A percentile compares a stretch with the other conserved stretches of the same genome.
These are phyloP conservation scores for Netelia inedita DNA, from an alignment of 2,888 invertebrate species.

Conservation along the genomic window DNA sequence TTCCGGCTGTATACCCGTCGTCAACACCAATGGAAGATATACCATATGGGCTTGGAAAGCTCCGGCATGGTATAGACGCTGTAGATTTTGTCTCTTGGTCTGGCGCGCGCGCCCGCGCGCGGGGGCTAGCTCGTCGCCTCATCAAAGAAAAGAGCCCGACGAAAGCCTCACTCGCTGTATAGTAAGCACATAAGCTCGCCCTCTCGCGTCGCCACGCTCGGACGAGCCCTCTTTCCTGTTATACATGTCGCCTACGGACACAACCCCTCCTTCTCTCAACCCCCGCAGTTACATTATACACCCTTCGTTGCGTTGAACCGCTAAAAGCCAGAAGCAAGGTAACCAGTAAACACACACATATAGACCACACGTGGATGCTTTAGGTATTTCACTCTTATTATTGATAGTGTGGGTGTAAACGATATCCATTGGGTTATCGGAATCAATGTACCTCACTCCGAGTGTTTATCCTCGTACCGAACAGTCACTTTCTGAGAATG, in stretches of 20 bases:
- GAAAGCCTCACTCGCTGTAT: slow-evolving; percentile 30
- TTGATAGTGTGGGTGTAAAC: too few species aligned
- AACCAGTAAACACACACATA: not conserved
- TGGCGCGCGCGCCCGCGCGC: slow-evolving; percentile 28
- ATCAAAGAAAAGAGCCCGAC: slow-evolving; percentile 56
- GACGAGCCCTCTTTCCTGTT: slow-evolving; percentile 42
- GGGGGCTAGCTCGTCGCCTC: slow-evolving; percentile 28
- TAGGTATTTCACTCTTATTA: not conserved
- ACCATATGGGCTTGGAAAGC: slow-evolving; percentile 39
- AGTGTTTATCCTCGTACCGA: too few species aligned
- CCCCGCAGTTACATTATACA: slow-evolving; percentile 20
- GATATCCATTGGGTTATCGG: too few species aligned
- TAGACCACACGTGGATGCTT: not conserved
- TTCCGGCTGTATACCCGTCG: not conserved
- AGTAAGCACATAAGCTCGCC: slow-evolving; percentile 50
- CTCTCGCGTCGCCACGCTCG: slow-evolving; percentile 50
- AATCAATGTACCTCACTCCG: too few species aligned
- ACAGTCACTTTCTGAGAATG: too few species aligned
- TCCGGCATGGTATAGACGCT: slow-evolving; percentile 18
- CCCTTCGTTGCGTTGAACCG: slow-evolving; percentile 15
- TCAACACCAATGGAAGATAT: slow-evolving; percentile 13
- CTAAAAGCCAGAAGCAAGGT: slow-evolving; percentile 20
- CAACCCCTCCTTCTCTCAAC: slow-evolving; percentile 15
- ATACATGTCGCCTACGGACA: slow-evolving; percentile 13
- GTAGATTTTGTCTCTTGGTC: not conserved